A percentile compares a stretch with the other conserved stretches of the same genome.
These are phyloP conservation scores for Xiphorhynchus elegans DNA, from an alignment of 2,113 vertebrate genomes.

Conservation along the genomic window DNA sequence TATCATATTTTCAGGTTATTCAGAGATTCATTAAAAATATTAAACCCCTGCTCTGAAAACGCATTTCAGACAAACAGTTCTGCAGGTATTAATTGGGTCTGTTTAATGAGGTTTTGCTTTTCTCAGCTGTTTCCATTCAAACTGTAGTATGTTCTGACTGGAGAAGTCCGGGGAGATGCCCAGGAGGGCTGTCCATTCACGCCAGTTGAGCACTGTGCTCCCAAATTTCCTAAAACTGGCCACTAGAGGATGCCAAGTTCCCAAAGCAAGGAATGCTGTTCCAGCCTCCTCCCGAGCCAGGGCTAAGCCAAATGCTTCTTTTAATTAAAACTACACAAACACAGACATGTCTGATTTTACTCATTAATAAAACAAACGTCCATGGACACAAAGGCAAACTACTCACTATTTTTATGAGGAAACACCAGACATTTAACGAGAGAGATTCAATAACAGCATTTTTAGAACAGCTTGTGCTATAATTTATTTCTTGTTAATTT, in stretches of 20 bases:
- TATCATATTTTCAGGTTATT: neutral
- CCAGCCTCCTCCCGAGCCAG: neutral
- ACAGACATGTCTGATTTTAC: neutral
- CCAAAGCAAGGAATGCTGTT: neutral
- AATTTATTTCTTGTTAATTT: neutral
- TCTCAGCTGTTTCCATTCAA: neutral
- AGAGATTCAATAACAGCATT: neutral
- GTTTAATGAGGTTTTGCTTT: neutral
- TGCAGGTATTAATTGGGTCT: neutral
- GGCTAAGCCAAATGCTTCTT: neutral
- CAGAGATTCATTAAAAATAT: neutral
- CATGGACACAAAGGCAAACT: neutral
- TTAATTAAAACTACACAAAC: neutral
- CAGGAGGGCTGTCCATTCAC: neutral
- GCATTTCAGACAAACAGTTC: neutral
- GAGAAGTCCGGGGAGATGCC: neutral
- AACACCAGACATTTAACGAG: neutral
- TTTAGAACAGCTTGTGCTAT: neutral
- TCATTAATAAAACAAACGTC: neutral
- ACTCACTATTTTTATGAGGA: neutral
- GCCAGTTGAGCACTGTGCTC: neutral
- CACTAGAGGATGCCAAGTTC: constrained; percentile 55
- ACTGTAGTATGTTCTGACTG: neutral
- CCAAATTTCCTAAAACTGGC: neutral
- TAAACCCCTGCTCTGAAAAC: neutral